Percentiles rank a stretch among this genome's conserved stretches.
phyloP scores from a whole-genome alignment of 2,797 vertebrate species.

The Clarias pachynema region DNA sequence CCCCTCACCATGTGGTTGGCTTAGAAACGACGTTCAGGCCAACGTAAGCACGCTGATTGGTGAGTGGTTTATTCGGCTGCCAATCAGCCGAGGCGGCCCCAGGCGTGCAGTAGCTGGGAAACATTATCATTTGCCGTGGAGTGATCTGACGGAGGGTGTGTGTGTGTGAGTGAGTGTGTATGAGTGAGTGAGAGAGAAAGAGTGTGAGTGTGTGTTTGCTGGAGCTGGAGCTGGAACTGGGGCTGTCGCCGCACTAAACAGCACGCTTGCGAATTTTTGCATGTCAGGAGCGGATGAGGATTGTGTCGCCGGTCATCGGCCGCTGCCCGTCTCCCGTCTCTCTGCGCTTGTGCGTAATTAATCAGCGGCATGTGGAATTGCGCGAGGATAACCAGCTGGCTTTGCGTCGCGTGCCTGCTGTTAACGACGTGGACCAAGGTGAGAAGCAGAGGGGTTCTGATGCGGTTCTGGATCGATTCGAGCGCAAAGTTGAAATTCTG shows the following conservation, averaged over 20 bases:
- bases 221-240: conserved; percentile 57
- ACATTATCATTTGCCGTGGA: conserved; percentile 78
- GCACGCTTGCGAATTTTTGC: conserved; percentile 71
- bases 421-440: conserved; percentile 87
- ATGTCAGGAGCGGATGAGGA: conserved; percentile 77
- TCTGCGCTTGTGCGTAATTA: conserved; percentile 72
- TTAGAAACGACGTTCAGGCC: conserved; percentile 60
- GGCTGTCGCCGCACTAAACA: conserved; percentile 68
- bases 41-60: conserved; percentile 62
- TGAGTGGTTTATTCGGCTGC: conserved; percentile 75
- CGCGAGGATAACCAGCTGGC: conserved; percentile 76
- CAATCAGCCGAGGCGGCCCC: conserved; percentile 76
- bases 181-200: conserved; percentile 45
- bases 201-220: conserved; percentile 63
- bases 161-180: conserved; percentile 60
- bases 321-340: conserved; percentile 71
- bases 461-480: conserved; percentile 8
- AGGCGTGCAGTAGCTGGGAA: conserved; percentile 69
- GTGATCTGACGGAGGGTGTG: conserved; percentile 77
- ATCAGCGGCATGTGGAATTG: conserved; percentile 85
- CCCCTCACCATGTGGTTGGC: conserved; percentile 74
- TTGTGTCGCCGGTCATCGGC: conserved; percentile 77
- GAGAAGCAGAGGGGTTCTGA: conserved; percentile 61
- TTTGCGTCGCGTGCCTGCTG: conserved; percentile 79
- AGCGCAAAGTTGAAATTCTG: conserved; percentile 72